These are phyloP conservation scores for Andrena minutula DNA, from an alignment of 2,888 invertebrate species.

Conservation along the genomic window DNA sequence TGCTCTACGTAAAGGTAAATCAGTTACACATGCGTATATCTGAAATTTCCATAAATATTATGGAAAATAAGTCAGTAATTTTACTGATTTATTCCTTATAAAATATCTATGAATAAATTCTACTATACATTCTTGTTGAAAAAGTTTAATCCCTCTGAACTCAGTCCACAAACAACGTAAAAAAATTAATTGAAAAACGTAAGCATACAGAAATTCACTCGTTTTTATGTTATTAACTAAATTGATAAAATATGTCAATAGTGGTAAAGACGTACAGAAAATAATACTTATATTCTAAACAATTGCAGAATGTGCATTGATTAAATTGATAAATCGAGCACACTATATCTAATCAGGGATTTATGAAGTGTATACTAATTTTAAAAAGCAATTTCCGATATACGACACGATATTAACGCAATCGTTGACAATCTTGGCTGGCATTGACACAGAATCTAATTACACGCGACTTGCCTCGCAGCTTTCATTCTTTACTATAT, in stretches of 20 bases:
- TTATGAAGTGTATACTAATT: neutral
- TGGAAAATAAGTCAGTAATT: too few relatives aligned
- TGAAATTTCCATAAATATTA: too few relatives aligned
- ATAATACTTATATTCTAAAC: neutral
- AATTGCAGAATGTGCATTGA: constrained; percentile 2
- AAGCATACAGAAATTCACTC: too few relatives aligned
- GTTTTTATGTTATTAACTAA: neutral
- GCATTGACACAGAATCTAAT: constrained; percentile 14
- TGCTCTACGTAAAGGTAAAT: too few relatives aligned
- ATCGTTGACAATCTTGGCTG: constrained; percentile 1
- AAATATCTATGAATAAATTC: too few relatives aligned
- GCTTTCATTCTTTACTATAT: neutral
- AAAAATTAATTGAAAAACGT: neutral
- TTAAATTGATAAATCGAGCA: neutral
- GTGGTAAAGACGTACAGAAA: neutral
- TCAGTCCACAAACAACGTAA: too few relatives aligned
- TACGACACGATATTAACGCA: constrained; percentile 8
- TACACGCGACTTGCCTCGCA: neutral
- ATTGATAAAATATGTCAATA: neutral
- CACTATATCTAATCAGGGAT: neutral
- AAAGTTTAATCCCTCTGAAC: too few relatives aligned
- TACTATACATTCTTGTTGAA: too few relatives aligned
- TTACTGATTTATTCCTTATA: too few relatives aligned
- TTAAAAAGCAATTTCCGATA: neutral
- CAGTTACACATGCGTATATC: too few relatives aligned